Percentiles rank a stretch among this genome's conserved stretches.
Evolutionary conservation across 1,140 invertebrate genomes (phyloP).

Genomic region (Macrocentrus cingulum): DNA sequence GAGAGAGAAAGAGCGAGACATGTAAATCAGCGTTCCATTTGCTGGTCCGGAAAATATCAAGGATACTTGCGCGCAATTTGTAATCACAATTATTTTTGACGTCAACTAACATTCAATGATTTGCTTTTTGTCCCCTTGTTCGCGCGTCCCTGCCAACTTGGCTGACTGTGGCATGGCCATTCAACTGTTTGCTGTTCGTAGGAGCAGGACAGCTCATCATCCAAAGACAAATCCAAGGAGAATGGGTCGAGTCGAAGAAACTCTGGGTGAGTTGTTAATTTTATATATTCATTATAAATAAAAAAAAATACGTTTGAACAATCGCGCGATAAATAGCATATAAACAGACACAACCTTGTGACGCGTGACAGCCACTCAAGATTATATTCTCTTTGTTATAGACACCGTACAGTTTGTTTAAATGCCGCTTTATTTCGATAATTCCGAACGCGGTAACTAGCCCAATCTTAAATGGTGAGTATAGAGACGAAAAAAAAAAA

Average conservation of each 20-base stretch:
- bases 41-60: conserved; percentile 7
- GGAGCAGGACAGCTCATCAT: conserved; percentile 60
- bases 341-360: conserved; percentile 17
- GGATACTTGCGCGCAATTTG: not conserved
- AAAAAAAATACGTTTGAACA: conserved; percentile 2
- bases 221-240: conserved; percentile 62
- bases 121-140: conserved; percentile 60
- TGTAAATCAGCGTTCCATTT: conserved; percentile 25
- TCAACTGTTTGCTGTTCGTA: conserved; percentile 67
- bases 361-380: conserved; percentile 48
- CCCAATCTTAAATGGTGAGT: conserved; percentile 52
- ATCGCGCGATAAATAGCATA: conserved; percentile 15
- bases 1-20: too few relatives aligned
- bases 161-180: conserved; percentile 62
- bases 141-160: conserved; percentile 60
- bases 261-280: conserved; percentile 56
- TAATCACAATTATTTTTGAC: conserved; percentile 23
- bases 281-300: conserved; percentile 18
- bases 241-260: conserved; percentile 62
- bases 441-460: conserved; percentile 56
- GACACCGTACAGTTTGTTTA: conserved; percentile 58
- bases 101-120: conserved; percentile 53
- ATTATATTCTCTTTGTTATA: conserved; percentile 59
- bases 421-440: conserved; percentile 58
- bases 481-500: conserved; percentile 27